A percentile compares a stretch with the other conserved stretches of the same genome.
phyloP scores from a whole-genome alignment of 1,140 invertebrate genomes.

The Solenopsis invicta region DNA sequence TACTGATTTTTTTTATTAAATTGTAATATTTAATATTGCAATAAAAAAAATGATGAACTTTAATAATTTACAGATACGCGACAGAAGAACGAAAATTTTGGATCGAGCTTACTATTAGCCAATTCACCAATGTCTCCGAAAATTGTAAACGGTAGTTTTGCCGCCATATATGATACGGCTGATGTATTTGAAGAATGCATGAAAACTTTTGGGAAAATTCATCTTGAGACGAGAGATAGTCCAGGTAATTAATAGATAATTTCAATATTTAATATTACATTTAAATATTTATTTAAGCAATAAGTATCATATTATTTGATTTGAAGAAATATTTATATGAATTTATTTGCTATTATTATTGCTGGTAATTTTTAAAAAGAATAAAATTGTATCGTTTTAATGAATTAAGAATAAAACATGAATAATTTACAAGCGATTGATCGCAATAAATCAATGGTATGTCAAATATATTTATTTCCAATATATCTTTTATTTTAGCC shows the following conservation, averaged over 20 bases:
- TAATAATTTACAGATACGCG: constrained; percentile 90
- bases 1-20: not conserved
- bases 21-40: constrained; percentile 1
- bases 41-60: not conserved
- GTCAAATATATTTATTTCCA: no score
- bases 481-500: constrained; percentile 83
- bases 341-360: constrained; percentile 1
- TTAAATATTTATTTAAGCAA: not conserved
- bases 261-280: not conserved
- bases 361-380: no score
- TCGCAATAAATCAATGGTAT: no score
- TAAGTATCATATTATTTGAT: not conserved
- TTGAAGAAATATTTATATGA: not conserved
- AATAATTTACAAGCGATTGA: not conserved
- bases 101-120: constrained; percentile 96
- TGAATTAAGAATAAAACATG: not conserved
- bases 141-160: constrained; percentile 98
- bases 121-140: constrained; percentile 99
- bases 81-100: constrained; percentile 94
- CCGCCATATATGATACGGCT: constrained; percentile 96
- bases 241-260: constrained; percentile 88
- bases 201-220: constrained; percentile 90
- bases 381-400: not conserved
- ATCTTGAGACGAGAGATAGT: constrained; percentile 91
- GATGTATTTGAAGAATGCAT: constrained; percentile 94